Evolutionary conservation across 1,140 invertebrate genomes (phyloP), one percentile per base, ranked within the genome.

Genomic region (Pygmarrhopalites habei): DNA sequence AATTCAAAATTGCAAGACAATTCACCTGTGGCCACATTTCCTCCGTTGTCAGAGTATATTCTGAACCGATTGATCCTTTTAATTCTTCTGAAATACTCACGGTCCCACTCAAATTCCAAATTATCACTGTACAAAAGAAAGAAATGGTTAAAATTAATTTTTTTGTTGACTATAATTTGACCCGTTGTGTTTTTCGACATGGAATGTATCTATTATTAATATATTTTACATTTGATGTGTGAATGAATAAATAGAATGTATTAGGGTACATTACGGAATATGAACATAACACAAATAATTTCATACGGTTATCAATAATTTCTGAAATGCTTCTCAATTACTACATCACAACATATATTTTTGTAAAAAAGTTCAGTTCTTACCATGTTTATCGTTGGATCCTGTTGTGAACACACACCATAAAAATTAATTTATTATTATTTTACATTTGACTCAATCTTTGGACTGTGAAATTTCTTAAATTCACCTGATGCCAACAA

Each of bases 341-440:
- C n/a, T n/a, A n/a, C n/a, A n/a, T n/a, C n/a, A n/a, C n/a, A n/a
- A n/a, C n/a, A n/a, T n/a, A n/a, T n/a, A n/a, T n/a, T n/a, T n/a
- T n/a, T n/a, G n/a, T n/a, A n/a, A n/a, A n/a, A 84, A 80, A 81
- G 86, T 89, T 26, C 88, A 73, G 41, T 84, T 82, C 1, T n/a
- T n/a, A n/a, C 86, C 77, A 1, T 78, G 78, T 72, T 82, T 85
- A 74, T 89, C 87, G 74, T 87, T 88, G 0, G 86, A 88, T 46
- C 86, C 86, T 82, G 70, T n/a, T n/a, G n/a, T 62, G 69, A 69
- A 69, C 47, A 46, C 10, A 43, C 19, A 29, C 23, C 2, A 17
- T 57, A 51, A 44, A 7, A 57, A 55, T 49, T 60, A 3, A 55
- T 21, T 44, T n/a, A n/a, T n/a, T n/a, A n/a, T n/a, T n/a, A n/a